phyloP scores from a whole-genome alignment of 92 coral and sea anemone genomes.

The Porites evermanni region DNA sequence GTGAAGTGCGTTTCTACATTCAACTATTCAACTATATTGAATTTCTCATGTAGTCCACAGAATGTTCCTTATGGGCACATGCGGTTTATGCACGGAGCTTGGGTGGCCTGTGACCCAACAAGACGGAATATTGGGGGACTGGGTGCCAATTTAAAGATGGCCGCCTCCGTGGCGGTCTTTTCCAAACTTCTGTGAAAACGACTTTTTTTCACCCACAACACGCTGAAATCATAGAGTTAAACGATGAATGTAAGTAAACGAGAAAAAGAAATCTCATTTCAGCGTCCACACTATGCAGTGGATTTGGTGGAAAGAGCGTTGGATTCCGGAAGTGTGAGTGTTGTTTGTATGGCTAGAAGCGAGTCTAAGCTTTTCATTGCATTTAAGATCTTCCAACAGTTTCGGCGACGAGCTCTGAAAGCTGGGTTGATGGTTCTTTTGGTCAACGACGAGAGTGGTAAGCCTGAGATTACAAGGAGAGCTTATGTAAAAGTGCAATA shows the following conservation, averaged over 20 bases:
- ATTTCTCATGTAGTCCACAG: too few relatives aligned
- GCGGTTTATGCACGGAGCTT: too few relatives aligned
- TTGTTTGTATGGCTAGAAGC: conserved; percentile 66
- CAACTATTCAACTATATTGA: too few relatives aligned
- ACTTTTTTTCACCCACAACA: background rate
- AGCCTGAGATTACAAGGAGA: background rate
- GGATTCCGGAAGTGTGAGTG: conserved; percentile 44
- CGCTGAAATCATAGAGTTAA: too few relatives aligned
- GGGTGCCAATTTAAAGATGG: conserved; percentile 28
- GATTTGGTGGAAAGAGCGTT: conserved; percentile 68
- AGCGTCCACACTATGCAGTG: conserved; percentile 60
- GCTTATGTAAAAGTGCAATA: background rate
- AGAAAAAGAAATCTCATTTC: conserved; percentile 61
- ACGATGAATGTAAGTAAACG: conserved; percentile 16
- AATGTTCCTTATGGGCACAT: too few relatives aligned
- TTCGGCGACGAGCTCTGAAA: conserved; percentile 32
- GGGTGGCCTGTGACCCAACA: background rate
- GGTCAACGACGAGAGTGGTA: conserved; percentile 63
- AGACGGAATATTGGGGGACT: background rate
- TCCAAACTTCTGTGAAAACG: background rate
- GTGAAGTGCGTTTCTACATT: too few relatives aligned
- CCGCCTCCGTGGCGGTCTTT: background rate
- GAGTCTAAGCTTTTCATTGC: conserved; percentile 62
- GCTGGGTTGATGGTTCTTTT: conserved; percentile 47
- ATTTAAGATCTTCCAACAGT: conserved; percentile 64